Conservation (phyloP, 2,888 invertebrate species). For the Agonopterix arenella region DNA sequence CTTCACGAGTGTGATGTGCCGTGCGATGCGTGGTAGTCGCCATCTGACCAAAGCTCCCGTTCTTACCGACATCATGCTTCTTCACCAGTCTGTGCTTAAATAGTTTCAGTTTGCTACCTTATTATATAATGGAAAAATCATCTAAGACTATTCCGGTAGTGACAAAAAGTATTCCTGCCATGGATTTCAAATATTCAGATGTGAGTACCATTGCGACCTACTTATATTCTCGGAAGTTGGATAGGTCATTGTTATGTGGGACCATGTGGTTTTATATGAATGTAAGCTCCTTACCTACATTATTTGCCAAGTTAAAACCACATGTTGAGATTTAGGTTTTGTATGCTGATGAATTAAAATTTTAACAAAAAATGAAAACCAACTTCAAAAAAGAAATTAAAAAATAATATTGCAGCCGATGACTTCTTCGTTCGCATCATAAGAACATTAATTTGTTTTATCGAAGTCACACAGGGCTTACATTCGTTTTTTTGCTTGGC, state of each 20-base stretch:
- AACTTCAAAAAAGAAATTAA: too few relatives aligned
- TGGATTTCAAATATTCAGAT: constrained; percentile 53
- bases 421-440: too few relatives aligned
- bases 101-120: constrained; percentile 21
- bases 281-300: too few relatives aligned
- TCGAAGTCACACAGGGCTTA: too few relatives aligned
- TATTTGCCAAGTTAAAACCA: too few relatives aligned
- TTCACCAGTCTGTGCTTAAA: constrained; percentile 29
- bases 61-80: constrained; percentile 33
- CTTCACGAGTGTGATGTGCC: constrained; percentile 39
- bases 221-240: constrained; percentile 2
- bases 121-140: constrained; percentile 14
- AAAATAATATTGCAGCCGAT: too few relatives aligned
- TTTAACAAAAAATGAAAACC: too few relatives aligned
- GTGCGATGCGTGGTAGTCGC: constrained; percentile 33
- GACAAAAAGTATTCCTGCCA: constrained; percentile 39
- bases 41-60: constrained; percentile 32
- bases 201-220: constrained; percentile 39
- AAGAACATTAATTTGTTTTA: too few relatives aligned
- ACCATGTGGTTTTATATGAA: too few relatives aligned
- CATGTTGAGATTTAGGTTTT: too few relatives aligned
- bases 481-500: too few relatives aligned
- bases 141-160: constrained; percentile 41
- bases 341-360: too few relatives aligned
- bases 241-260: neutral